Conservation (phyloP, 2,113 vertebrate species). For the Labeo rohita region DNA sequence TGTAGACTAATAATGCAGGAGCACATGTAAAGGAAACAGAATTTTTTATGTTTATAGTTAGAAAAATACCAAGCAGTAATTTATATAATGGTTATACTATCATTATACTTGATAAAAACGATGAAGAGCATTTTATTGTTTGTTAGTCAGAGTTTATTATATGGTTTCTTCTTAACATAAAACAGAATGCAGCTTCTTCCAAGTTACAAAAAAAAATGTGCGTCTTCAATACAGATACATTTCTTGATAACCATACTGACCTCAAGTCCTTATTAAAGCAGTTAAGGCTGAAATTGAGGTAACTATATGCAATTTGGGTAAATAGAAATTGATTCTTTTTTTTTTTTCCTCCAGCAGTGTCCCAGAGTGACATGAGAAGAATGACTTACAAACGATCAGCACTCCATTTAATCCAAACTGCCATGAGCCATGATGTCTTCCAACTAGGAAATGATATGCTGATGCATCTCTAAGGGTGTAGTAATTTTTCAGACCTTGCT, state of each 20-base stretch:
- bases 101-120: no score
- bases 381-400: slow-evolving; percentile 35
- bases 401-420: slow-evolving; percentile 58
- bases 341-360: slow-evolving; percentile 31
- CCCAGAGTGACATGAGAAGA: slow-evolving; percentile 41
- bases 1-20: background rate
- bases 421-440: slow-evolving; percentile 56
- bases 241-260: slow-evolving; percentile 7
- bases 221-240: background rate
- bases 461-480: slow-evolving; percentile 52
- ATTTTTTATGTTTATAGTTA: no score
- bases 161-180: background rate
- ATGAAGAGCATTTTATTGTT: background rate
- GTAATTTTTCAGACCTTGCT: slow-evolving; percentile 55
- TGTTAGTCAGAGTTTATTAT: background rate
- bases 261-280: slow-evolving; percentile 7
- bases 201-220: background rate
- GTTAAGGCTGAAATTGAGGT: background rate
- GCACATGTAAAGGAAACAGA: background rate
- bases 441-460: slow-evolving; percentile 51
- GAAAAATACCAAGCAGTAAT: no score
- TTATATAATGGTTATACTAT: no score
- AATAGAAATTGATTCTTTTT: slow-evolving; percentile 51
- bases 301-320: slow-evolving; percentile 45
- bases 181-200: background rate